A percentile compares a stretch with the other conserved stretches of the same genome.
Evolutionary conservation across 2,797 vertebrate species (phyloP).

Genomic region (Peromyscus eremicus): DNA sequence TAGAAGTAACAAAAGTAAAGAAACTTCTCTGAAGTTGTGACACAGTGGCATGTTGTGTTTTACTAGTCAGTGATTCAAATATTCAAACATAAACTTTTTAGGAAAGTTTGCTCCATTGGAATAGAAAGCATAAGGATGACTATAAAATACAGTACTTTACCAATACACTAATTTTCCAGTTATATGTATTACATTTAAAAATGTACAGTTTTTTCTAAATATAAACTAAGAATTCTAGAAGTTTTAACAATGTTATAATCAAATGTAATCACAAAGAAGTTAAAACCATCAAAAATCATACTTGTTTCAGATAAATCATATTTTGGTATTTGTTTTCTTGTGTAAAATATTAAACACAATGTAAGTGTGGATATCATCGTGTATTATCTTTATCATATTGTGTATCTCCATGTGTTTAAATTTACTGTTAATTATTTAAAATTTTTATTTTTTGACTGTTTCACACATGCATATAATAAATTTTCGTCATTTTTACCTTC

Average conservation of each 20-base stretch:
- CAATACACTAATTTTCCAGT: not conserved
- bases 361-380: not conserved
- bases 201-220: not conserved
- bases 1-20: slow-evolving; percentile 25
- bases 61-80: slow-evolving; percentile 15
- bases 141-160: slow-evolving; percentile 14
- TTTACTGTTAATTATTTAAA: slow-evolving; percentile 9
- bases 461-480: not conserved
- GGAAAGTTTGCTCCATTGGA: not conserved
- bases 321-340: not conserved
- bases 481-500: not conserved
- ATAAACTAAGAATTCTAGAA: slow-evolving; percentile 1
- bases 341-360: not conserved
- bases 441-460: not conserved
- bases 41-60: not conserved
- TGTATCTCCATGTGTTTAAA: not conserved
- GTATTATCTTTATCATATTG: not conserved
- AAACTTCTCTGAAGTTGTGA: not conserved
- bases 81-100: not conserved
- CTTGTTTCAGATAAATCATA: not conserved
- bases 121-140: not conserved
- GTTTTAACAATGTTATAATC: not conserved
- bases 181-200: slow-evolving; percentile 11
- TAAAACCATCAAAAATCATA: not conserved
- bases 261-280: slow-evolving; percentile 36